Base-by-base conservation (phyloP, 2,888 invertebrate species). In the Drosophila phalerata region DNA sequence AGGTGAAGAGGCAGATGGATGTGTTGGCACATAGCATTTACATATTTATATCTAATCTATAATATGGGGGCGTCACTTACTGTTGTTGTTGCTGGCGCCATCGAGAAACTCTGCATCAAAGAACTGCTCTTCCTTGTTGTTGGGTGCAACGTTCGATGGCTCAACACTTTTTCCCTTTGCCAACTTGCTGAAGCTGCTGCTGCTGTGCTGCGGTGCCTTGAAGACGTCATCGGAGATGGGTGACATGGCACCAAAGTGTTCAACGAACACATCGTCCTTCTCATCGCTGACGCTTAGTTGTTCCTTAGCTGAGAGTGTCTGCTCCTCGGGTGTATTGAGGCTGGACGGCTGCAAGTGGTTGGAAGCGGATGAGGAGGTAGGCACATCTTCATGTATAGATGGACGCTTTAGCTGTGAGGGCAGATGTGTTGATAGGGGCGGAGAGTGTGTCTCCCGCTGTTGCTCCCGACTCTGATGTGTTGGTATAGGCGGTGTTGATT, bases 201-300 rank as follows among this genome's bases (percentile, higher is more conserved):
- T 79, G 10, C 74, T 76, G 43, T 58, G 73, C 19, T 81, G 72
- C 3, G 91, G 82, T n/a, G 80, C 53, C 58, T 87, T 84, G 45
- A 91, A 91, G 48, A 88, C 80, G 10, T 90, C 90, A 51, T 91
- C 90, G 3, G 87, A 48, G 3, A 76, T 53, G 62, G 89, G 81
- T 5, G 90, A 87, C 13, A 86, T 76, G 48, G 87, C 73, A 11
- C 88, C 73, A 56, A 72, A 76, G 64, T 89, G 87, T 32, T 91
- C 91, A 10, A 91, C 81, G 62, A 89, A 88, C 3, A 91, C 76
- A 84, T 91, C 91, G 71, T 85, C 85, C 60, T 92, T 92, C 37
- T 92, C 91, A 75, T 92, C 88, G 17, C 80, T 79, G 6, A 75
- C 76, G 66, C 90, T 84, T 5, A 77, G 79, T 71, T 88, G 89